Evolutionary conservation across 2,113 vertebrate genomes (phyloP).

Genomic region (Brachypteracias leptosomus): DNA sequence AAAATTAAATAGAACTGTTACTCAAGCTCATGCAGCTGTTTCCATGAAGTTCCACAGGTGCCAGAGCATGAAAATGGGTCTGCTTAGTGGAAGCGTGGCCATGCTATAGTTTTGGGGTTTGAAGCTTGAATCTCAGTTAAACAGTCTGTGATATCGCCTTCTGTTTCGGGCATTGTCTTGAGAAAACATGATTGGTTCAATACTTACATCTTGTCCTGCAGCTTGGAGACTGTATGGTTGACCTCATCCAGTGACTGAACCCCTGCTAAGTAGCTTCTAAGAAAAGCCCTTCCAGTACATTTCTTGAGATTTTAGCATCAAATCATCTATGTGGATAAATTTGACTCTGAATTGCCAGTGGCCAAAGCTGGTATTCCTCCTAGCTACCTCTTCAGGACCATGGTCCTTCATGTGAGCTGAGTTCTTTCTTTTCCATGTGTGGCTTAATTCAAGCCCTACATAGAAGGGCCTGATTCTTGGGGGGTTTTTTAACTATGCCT

Average conservation of each 20-base stretch:
- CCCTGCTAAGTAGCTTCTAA: not conserved
- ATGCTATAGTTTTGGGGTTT: not conserved
- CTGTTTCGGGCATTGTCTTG: not conserved
- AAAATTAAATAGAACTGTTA: not conserved
- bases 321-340: not conserved
- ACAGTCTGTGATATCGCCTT: not conserved
- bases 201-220: not conserved
- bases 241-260: not conserved
- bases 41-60: not conserved
- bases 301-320: not conserved
- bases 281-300: not conserved
- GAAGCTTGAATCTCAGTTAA: not conserved
- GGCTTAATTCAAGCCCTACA: too few relatives aligned
- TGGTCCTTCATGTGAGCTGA: not conserved
- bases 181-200: not conserved
- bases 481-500: not conserved
- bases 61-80: not conserved
- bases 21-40: not conserved
- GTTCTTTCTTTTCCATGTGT: not conserved
- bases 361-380: not conserved
- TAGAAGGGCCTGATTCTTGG: too few relatives aligned
- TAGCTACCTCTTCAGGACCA: not conserved
- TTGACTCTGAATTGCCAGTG: not conserved
- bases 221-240: not conserved
- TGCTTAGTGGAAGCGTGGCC: not conserved